Conservation (phyloP, 2,797 vertebrate species). For the Perodicticus potto region DNA sequence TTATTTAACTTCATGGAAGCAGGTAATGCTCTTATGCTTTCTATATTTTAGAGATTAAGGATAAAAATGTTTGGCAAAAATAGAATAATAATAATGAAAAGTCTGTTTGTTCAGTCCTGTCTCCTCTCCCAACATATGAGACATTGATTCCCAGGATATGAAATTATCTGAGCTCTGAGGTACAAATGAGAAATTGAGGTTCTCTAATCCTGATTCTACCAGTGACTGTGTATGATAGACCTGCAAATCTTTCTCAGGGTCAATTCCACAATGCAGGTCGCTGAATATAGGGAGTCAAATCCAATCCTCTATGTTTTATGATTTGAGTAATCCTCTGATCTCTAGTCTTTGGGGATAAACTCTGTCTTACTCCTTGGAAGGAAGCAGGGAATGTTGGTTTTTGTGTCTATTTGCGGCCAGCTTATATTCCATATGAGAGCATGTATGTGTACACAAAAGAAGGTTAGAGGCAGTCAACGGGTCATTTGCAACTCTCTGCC, state of each 20-base stretch:
- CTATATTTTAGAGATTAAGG: conserved; percentile 59
- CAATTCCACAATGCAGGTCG: conserved; percentile 54
- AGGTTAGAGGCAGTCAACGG: background rate
- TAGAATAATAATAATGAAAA: background rate
- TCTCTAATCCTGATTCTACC: conserved; percentile 51
- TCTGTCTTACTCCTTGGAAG: conserved; percentile 67
- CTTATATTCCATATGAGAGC: background rate
- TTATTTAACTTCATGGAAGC: conserved; percentile 37
- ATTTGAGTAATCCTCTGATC: conserved; percentile 68
- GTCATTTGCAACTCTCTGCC: background rate
- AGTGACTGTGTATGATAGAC: conserved; percentile 17
- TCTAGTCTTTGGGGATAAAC: conserved; percentile 62
- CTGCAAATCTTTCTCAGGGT: conserved; percentile 59
- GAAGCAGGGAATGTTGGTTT: conserved; percentile 20
- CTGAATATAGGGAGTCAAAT: background rate
- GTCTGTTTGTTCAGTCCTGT: background rate
- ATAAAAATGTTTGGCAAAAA: conserved; percentile 21
- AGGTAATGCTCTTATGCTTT: background rate
- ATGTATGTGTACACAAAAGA: background rate
- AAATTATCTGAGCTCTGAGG: conserved; percentile 56
- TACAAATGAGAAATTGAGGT: conserved; percentile 62
- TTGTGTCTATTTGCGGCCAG: background rate
- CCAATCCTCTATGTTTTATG: conserved; percentile 70
- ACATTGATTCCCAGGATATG: conserved; percentile 11
- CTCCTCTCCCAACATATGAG: background rate